These are phyloP conservation scores for Urocyon cinereoargenteus DNA, from an alignment of 2,797 vertebrate genomes.

Conservation along the genomic window DNA sequence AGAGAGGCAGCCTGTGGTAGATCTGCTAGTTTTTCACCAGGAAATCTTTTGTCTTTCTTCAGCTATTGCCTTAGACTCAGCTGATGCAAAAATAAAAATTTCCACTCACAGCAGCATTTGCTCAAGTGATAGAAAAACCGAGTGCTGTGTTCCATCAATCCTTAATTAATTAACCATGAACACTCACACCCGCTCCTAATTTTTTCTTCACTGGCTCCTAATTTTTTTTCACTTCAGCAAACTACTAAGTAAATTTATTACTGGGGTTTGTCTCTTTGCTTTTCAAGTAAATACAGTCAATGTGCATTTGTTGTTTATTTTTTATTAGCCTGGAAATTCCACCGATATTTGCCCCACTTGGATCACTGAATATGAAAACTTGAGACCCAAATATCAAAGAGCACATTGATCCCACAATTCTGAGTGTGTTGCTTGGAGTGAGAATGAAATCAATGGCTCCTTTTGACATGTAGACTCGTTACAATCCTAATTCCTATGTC, in stretches of 20 bases:
- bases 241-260: not conserved
- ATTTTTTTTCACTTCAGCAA: not conserved
- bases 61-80: not conserved
- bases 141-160: not conserved
- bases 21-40: too few relatives aligned
- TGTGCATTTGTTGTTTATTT: not conserved
- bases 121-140: not conserved
- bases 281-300: not conserved
- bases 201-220: not conserved
- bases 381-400: not conserved
- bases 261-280: not conserved
- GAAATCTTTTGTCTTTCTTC: not conserved
- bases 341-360: not conserved
- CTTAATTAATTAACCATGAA: too few relatives aligned
- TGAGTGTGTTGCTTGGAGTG: not conserved
- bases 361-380: not conserved
- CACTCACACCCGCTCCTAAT: not conserved
- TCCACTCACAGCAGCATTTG: not conserved
- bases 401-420: too few relatives aligned
- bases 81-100: not conserved
- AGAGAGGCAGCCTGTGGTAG: not conserved
- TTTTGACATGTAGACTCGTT: not conserved
- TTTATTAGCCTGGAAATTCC: not conserved
- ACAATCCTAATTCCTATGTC: not conserved
- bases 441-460: not conserved